These are phyloP conservation scores for Papilio demoleus DNA, from an alignment of 2,888 invertebrate genomes.

Conservation along the genomic window DNA sequence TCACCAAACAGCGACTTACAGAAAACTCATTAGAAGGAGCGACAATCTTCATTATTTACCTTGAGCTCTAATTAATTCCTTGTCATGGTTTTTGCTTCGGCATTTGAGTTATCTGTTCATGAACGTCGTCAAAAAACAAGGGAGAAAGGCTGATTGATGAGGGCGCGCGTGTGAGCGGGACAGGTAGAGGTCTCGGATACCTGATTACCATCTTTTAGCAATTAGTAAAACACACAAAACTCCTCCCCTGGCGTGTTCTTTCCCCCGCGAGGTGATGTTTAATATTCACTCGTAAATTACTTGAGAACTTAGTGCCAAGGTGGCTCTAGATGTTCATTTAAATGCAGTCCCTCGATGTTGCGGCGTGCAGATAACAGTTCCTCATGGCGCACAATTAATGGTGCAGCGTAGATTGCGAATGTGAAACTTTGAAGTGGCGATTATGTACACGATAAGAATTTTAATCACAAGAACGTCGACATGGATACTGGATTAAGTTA, in stretches of 20 bases:
- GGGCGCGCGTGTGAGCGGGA: slow-evolving; percentile 53
- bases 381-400: slow-evolving; percentile 54
- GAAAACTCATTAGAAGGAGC: slow-evolving; percentile 80
- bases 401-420: slow-evolving; percentile 37
- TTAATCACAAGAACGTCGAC: slow-evolving; percentile 34
- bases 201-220: slow-evolving; percentile 85
- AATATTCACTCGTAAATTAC: slow-evolving; percentile 82
- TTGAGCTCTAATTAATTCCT: slow-evolving; percentile 83
- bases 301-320: slow-evolving; percentile 80
- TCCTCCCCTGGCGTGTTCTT: slow-evolving; percentile 83
- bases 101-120: slow-evolving; percentile 78
- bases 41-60: slow-evolving; percentile 84
- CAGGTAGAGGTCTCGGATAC: slow-evolving; percentile 64
- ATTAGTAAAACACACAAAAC: slow-evolving; percentile 86
- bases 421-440: slow-evolving; percentile 31
- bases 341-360: slow-evolving; percentile 69
- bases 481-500: background rate
- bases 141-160: slow-evolving; percentile 54
- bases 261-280: slow-evolving; percentile 82
- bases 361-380: slow-evolving; percentile 61
- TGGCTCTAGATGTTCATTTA: slow-evolving; percentile 68
- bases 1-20: slow-evolving; percentile 60
- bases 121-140: slow-evolving; percentile 54
- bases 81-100: slow-evolving; percentile 84
- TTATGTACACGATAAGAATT: slow-evolving; percentile 37